phyloP scores from a whole-genome alignment of 2,888 invertebrate genomes.

The Folsomia manolachei region DNA sequence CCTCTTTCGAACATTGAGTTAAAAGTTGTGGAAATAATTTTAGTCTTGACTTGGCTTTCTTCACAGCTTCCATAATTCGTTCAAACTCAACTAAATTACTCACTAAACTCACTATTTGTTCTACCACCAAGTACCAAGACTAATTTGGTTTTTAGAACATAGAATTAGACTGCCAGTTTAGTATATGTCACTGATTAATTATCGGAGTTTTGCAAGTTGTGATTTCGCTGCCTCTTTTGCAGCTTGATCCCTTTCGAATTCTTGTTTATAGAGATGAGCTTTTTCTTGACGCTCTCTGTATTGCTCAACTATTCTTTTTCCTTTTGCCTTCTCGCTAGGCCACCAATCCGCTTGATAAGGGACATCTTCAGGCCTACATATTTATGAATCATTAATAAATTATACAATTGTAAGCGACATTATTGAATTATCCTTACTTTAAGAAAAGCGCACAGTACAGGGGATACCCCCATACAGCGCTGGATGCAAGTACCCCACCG shows the following conservation, averaged over 20 bases:
- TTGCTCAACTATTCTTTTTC: constrained; percentile 29
- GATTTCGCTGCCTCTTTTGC: constrained; percentile 10
- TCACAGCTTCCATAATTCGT: constrained; percentile 71
- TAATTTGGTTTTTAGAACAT: too few relatives aligned
- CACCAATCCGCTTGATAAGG: constrained; percentile 23
- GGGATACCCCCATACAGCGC: constrained; percentile 68
- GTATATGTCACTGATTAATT: too few relatives aligned
- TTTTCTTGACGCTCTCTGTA: constrained; percentile 17
- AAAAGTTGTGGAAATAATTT: constrained; percentile 71
- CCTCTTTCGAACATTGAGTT: constrained; percentile 69
- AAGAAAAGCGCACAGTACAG: constrained; percentile 66
- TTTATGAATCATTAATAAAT: not conserved
- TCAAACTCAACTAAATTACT: not conserved
- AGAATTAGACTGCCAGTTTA: too few relatives aligned
- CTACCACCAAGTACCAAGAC: too few relatives aligned
- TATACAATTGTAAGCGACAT: not conserved
- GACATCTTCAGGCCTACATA: constrained; percentile 14
- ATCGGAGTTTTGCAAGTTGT: not conserved
- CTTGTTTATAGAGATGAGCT: constrained; percentile 4
- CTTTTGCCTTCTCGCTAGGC: constrained; percentile 32
- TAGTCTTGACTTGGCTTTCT: constrained; percentile 69
- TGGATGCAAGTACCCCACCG: constrained; percentile 55
- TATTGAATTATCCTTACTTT: constrained; percentile 15
- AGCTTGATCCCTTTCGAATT: not conserved
- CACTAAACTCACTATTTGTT: not conserved